Conservation (phyloP, 2,888 invertebrate genomes). For the Keiferia lycopersicella region DNA sequence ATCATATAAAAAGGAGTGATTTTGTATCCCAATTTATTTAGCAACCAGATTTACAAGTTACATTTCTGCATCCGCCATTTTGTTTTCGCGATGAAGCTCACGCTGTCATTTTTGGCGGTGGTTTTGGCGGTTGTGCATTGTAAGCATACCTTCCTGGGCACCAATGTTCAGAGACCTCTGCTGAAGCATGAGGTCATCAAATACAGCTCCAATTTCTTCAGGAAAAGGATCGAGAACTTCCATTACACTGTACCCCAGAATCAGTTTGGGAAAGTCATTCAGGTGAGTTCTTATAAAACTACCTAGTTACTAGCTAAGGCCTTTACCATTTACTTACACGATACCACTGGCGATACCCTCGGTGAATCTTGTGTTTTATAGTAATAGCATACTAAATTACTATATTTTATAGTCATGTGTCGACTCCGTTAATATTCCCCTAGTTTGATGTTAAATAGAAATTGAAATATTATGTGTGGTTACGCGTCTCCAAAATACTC, state of each 20-base stretch:
- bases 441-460: no score
- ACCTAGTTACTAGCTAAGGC: no score
- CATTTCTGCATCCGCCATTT: background rate
- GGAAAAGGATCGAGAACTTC: constrained; percentile 58
- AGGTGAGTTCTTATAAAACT: constrained; percentile 48
- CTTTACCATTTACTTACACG: no score
- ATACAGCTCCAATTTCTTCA: constrained; percentile 45
- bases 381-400: no score
- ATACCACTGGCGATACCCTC: no score
- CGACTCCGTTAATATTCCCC: no score
- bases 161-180: constrained; percentile 49
- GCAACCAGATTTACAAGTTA: no score
- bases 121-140: constrained; percentile 47
- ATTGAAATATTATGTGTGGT: no score
- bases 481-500: no score
- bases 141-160: constrained; percentile 58
- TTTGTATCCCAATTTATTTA: background rate
- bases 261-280: constrained; percentile 43
- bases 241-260: constrained; percentile 46
- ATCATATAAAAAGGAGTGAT: background rate
- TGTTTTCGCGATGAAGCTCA: background rate
- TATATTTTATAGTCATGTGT: no score
- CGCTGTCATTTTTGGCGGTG: constrained; percentile 36
- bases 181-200: constrained; percentile 46
- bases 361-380: no score